These are phyloP conservation scores for Sesia apiformis DNA, from an alignment of 2,888 invertebrate species.

Conservation along the genomic window DNA sequence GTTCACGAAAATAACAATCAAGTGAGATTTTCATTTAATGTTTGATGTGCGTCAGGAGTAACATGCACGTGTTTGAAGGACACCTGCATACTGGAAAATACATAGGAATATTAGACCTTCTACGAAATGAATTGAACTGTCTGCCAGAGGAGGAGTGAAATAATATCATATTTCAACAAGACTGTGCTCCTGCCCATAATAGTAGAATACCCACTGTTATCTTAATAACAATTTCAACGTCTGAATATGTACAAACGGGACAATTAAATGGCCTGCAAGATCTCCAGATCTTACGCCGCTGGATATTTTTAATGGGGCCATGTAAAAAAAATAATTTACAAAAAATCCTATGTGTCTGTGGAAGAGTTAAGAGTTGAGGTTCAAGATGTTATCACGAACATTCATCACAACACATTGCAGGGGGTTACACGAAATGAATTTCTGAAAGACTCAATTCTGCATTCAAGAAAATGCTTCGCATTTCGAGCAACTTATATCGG, in stretches of 20 bases:
- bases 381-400: conserved; percentile 1
- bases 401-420: conserved; percentile 1
- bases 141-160: conserved; percentile 7
- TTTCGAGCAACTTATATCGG: not conserved
- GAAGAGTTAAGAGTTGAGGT: conserved; percentile 3
- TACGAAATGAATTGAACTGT: conserved; percentile 5
- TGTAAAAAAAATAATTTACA: conserved; percentile 1
- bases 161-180: conserved; percentile 4
- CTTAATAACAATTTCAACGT: too few relatives aligned
- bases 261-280: conserved; percentile 3
- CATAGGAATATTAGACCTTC: conserved; percentile 6
- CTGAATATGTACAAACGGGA: too few relatives aligned
- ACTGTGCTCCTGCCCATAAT: too few relatives aligned
- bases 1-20: too few relatives aligned
- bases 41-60: conserved; percentile 5
- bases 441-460: not conserved
- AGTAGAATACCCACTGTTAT: too few relatives aligned
- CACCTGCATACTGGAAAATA: conserved; percentile 6
- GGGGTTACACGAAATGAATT: not conserved
- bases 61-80: conserved; percentile 4
- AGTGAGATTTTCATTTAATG: conserved; percentile 6
- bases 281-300: not conserved
- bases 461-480: not conserved
- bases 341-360: conserved; percentile 1
- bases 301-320: not conserved